phyloP scores from a whole-genome alignment of 2,888 invertebrate genomes.

The Nycteola revayana region DNA sequence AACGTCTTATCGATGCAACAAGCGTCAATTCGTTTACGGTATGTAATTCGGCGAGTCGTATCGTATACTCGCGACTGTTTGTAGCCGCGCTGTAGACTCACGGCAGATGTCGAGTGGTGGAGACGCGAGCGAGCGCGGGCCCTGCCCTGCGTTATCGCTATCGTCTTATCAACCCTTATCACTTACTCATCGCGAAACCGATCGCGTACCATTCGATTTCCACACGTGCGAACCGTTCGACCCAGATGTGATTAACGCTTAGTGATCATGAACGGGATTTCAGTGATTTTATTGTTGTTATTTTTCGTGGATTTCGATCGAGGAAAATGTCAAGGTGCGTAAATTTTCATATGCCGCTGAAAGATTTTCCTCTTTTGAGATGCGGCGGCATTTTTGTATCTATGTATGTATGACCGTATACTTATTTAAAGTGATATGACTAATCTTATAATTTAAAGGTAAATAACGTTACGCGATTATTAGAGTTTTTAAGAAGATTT shows the following conservation, averaged over 20 bases:
- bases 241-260: slow-evolving; percentile 46
- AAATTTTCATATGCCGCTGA: slow-evolving; percentile 9
- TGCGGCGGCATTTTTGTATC: background rate
- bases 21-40: slow-evolving; percentile 5
- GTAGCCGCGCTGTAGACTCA: slow-evolving; percentile 40
- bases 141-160: slow-evolving; percentile 56
- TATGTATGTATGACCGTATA: too few relatives aligned
- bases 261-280: slow-evolving; percentile 57
- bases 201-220: slow-evolving; percentile 53
- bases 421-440: too few relatives aligned
- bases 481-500: too few relatives aligned
- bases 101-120: slow-evolving; percentile 61
- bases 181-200: slow-evolving; percentile 72
- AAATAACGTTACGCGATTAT: too few relatives aligned
- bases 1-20: slow-evolving; percentile 18
- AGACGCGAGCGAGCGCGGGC: slow-evolving; percentile 54
- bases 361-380: slow-evolving; percentile 16
- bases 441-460: too few relatives aligned
- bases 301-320: slow-evolving; percentile 48
- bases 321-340: slow-evolving; percentile 66
- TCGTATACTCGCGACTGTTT: too few relatives aligned
- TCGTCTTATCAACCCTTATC: slow-evolving; percentile 75
- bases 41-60: slow-evolving; percentile 10
- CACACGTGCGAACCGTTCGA: slow-evolving; percentile 51
- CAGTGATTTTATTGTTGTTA: slow-evolving; percentile 46